phyloP scores from a whole-genome alignment of 2,797 vertebrate species.

The Brotula barbata region DNA sequence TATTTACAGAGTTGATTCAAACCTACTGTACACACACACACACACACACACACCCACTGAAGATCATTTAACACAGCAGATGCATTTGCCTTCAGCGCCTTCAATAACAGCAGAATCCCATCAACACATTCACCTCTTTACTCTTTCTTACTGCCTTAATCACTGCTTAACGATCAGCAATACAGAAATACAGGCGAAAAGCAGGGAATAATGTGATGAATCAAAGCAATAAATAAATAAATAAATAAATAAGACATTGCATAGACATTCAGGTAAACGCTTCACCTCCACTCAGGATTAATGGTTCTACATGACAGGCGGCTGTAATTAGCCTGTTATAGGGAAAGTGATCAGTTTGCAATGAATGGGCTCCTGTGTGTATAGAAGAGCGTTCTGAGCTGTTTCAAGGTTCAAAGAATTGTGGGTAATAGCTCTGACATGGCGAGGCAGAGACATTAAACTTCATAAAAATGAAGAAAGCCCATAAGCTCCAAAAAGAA shows the following conservation, averaged over 20 bases:
- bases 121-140: constrained; percentile 61
- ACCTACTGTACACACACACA: constrained; percentile 40
- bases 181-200: constrained; percentile 41
- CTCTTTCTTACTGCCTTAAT: constrained; percentile 70
- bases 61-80: constrained; percentile 60
- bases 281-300: constrained; percentile 49
- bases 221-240: constrained; percentile 29
- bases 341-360: constrained; percentile 51
- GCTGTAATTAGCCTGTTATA: constrained; percentile 63
- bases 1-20: constrained; percentile 58
- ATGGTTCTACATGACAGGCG: constrained; percentile 54
- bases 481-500: background rate
- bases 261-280: no score
- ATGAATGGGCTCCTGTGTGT: constrained; percentile 40
- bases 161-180: constrained; percentile 66
- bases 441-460: constrained; percentile 1
- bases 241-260: constrained; percentile 7
- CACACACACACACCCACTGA: no score
- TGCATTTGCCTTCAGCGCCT: constrained; percentile 62
- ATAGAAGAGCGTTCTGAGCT: constrained; percentile 40
- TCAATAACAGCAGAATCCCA: constrained; percentile 68
- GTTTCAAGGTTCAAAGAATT: constrained; percentile 26
- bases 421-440: constrained; percentile 5
- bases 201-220: background rate
- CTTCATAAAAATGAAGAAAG: background rate